Base-by-base conservation (phyloP, 2,888 invertebrate genomes). In the Pocota personata region DNA sequence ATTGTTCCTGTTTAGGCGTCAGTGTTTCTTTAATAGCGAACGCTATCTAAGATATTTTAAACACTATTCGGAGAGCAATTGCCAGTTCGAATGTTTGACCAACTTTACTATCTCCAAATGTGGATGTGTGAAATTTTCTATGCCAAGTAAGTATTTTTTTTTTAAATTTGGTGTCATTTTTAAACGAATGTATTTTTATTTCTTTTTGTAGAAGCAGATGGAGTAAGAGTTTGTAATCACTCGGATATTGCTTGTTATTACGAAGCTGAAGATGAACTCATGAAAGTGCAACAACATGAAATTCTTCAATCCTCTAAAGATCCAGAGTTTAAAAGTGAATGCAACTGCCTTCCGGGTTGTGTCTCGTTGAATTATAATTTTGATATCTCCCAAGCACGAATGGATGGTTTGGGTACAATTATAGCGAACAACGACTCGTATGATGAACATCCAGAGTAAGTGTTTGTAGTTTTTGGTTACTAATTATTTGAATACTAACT, bases 41-140 rank as follows among this genome's bases (percentile, higher is more conserved):
- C 93, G 95, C 4, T 93, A 94, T 86, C 92, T 96, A 66, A 92
- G 93, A 27, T 96, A 94, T 90, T 96, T 94, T 90, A 94, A 94
- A 89, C 93, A 94, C 27, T 96, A 96, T 90, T 96, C 95, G 0
- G 95, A 96, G 90, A 94, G 94, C 73, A 96, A 96, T 91, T 96
- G 96, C 89, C 95, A 96, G 89, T 94, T 95, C 88, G 96, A 96
- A 90, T 96, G 96, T 87, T 91, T 95, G 72, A 93, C 95, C 1
- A 96, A 96, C 91, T 95, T 93, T 87, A 96, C 96, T 0, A 92
- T 94, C 76, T 89, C 91, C 5, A 93, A 93, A 88, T 96, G 96
- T 89, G 94, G 94, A 12, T 96, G 96, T 89, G 95, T 95, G 8
- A 94, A 95, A 89, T 95, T 95, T 88, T 95, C 95, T 89, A 95